These are phyloP conservation scores for Semotilus atromaculatus DNA, from an alignment of 2,797 vertebrate genomes.

Conservation along the genomic window DNA sequence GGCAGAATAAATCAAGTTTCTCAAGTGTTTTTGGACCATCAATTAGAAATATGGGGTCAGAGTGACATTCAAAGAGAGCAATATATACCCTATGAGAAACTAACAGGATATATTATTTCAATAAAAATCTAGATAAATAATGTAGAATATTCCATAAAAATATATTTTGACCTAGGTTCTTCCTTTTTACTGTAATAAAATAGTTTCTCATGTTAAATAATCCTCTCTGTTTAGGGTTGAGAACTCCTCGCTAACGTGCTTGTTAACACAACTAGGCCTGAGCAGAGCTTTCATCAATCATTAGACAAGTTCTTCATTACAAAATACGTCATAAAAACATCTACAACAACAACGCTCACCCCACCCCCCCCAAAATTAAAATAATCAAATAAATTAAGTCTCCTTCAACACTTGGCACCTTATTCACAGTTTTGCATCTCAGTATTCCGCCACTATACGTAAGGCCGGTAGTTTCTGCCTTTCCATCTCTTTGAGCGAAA, in stretches of 20 bases:
- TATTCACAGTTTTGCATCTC: slow-evolving; percentile 33
- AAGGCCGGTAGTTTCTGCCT: slow-evolving; percentile 72
- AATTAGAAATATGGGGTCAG: slow-evolving; percentile 40
- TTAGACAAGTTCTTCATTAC: slow-evolving; percentile 18
- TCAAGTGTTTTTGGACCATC: slow-evolving; percentile 19
- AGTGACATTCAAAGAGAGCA: slow-evolving; percentile 14
- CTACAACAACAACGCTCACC: too few relatives aligned
- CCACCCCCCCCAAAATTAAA: not conserved
- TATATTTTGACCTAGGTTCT: slow-evolving; percentile 49
- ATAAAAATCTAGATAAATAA: slow-evolving; percentile 61
- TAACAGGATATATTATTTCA: slow-evolving; percentile 29
- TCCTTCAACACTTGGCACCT: slow-evolving; percentile 45
- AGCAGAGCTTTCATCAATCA: slow-evolving; percentile 7
- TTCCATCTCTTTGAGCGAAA: slow-evolving; percentile 88
- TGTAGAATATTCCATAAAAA: slow-evolving; percentile 57
- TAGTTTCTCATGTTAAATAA: slow-evolving; percentile 42
- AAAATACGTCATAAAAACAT: slow-evolving; percentile 33
- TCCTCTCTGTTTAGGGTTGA: slow-evolving; percentile 65
- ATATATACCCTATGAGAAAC: slow-evolving; percentile 35
- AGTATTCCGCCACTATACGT: slow-evolving; percentile 74
- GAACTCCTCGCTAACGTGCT: slow-evolving; percentile 47
- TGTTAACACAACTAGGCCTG: slow-evolving; percentile 26
- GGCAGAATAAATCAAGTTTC: slow-evolving; percentile 40
- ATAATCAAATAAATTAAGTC: slow-evolving; percentile 55
- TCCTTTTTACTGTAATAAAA: slow-evolving; percentile 50